Conservation (phyloP, 2,888 invertebrate genomes). For the Pelosia muscerda region DNA sequence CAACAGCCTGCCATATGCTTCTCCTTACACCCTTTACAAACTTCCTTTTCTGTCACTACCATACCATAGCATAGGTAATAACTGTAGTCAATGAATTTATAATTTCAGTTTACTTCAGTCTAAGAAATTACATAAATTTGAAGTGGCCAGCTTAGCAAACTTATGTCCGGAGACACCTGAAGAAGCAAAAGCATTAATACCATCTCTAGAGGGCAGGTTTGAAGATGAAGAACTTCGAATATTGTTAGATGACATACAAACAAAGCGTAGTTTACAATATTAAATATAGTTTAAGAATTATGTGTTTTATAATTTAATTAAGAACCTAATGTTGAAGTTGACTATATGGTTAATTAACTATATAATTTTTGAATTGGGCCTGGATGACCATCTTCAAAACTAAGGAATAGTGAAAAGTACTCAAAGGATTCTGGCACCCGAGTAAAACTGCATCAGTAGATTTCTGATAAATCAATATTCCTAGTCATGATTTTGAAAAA, state of each 20-base stretch:
- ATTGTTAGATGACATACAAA: constrained; percentile 98
- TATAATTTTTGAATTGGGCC: too few species aligned
- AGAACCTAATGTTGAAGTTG: too few species aligned
- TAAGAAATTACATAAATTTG: constrained; percentile 99
- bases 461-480: too few species aligned
- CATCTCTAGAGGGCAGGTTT: constrained; percentile 98
- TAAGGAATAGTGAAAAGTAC: too few species aligned
- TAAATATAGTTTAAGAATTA: constrained; percentile 68
- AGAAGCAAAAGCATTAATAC: constrained; percentile 99
- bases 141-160: constrained; percentile 98
- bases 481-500: too few species aligned
- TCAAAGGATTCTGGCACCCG: too few species aligned
- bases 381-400: too few species aligned
- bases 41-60: background rate
- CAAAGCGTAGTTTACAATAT: constrained; percentile 99
- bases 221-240: constrained; percentile 99
- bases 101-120: constrained; percentile 93
- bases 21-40: background rate
- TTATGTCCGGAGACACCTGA: constrained; percentile 99
- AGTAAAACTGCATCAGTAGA: too few species aligned
- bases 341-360: too few species aligned
- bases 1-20: background rate
- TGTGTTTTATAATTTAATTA: background rate
- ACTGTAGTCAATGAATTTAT: constrained; percentile 12
- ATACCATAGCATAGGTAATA: too few species aligned